phyloP scores from a whole-genome alignment of 30 jellyfish, hydroid and myxozoan species.

The Chironex yamaguchii region DNA sequence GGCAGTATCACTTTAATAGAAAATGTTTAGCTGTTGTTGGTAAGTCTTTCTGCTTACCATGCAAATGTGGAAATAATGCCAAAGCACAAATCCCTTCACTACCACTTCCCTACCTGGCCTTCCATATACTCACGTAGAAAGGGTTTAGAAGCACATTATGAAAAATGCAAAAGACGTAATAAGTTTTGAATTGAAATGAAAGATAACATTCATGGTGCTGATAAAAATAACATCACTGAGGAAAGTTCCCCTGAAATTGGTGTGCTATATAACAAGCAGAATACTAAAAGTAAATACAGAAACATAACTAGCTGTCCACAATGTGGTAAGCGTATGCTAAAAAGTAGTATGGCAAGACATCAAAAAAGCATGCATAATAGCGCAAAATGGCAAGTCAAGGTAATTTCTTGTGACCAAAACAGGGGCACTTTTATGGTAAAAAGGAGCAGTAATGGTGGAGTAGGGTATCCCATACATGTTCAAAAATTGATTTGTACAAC shows the following conservation, averaged over 20 bases:
- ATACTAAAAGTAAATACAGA: neutral
- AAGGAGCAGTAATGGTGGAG: slow-evolving; percentile 15
- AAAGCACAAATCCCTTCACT: neutral
- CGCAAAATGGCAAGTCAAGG: neutral
- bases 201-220: neutral
- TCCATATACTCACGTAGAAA: neutral
- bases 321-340: slow-evolving; percentile 22
- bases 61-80: neutral
- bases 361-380: neutral
- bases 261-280: neutral
- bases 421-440: slow-evolving; percentile 29
- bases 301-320: neutral
- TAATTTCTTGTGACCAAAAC: slow-evolving; percentile 28
- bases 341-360: neutral
- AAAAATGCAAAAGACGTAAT: neutral
- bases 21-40: neutral
- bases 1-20: neutral
- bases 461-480: slow-evolving; percentile 54
- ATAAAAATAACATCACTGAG: neutral
- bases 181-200: too few relatives aligned
- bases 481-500: slow-evolving; percentile 35
- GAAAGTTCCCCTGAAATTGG: neutral
- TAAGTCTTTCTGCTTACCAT: neutral
- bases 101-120: slow-evolving; percentile 11
- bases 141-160: neutral